phyloP scores from a whole-genome alignment of 2,113 vertebrate genomes.

The Callorhinus ursinus region DNA sequence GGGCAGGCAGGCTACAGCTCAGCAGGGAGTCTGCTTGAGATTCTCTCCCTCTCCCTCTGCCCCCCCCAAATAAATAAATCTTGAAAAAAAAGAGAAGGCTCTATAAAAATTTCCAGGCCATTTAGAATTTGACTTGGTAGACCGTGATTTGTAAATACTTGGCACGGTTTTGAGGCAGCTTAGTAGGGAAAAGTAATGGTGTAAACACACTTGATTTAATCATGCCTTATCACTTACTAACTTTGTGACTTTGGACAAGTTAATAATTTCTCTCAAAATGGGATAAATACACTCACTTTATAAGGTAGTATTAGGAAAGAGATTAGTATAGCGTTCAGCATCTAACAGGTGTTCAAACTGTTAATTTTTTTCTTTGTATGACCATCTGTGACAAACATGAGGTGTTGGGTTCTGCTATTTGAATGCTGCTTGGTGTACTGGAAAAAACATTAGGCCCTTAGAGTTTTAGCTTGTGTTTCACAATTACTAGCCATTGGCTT shows the following conservation, averaged over 20 bases:
- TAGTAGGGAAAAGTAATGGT: neutral
- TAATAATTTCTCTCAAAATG: slow-evolving; percentile 38
- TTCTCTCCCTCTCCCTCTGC: no score
- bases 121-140: slow-evolving; percentile 55
- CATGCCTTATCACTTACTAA: neutral
- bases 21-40: no score
- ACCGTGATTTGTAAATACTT: neutral
- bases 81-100: no score
- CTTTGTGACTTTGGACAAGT: neutral
- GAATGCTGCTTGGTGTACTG: neutral
- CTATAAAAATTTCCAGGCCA: neutral
- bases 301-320: neutral
- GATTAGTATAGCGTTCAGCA: neutral
- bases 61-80: no score
- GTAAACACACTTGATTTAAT: neutral
- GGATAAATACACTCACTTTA: neutral
- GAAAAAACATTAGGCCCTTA: neutral
- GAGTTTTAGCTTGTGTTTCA: neutral
- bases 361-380: neutral
- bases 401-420: neutral
- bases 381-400: neutral
- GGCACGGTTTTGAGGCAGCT: neutral
- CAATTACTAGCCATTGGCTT: neutral
- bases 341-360: neutral
- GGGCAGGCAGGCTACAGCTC: no score